Percentiles rank a stretch among this genome's conserved stretches.
Evolutionary conservation across 2,888 invertebrate genomes (phyloP).

Genomic region (Nomada goodeniana): DNA sequence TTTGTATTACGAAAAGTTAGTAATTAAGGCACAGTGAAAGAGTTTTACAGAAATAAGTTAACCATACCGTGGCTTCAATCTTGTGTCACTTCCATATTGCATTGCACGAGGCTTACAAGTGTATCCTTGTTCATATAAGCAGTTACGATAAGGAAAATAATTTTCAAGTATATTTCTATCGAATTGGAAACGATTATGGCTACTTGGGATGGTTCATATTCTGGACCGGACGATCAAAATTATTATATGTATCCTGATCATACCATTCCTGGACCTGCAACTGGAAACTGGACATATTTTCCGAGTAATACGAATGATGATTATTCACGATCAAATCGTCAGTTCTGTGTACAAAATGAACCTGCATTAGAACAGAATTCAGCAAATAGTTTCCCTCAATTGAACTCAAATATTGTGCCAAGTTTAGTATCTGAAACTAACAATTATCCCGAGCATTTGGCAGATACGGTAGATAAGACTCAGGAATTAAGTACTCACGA

Average conservation of each 20-base stretch:
- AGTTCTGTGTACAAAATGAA: conserved; percentile 50
- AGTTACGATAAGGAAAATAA: conserved; percentile 3
- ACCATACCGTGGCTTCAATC: conserved; percentile 32
- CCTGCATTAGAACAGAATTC: conserved; percentile 49
- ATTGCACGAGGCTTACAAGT: neutral
- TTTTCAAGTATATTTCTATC: neutral
- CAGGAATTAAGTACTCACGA: neutral
- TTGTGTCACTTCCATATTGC: neutral
- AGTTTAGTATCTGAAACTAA: conserved; percentile 35
- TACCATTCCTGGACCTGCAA: conserved; percentile 41
- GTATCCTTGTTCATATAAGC: neutral
- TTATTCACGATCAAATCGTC: conserved; percentile 25
- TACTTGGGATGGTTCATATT: conserved; percentile 82
- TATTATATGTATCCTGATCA: conserved; percentile 73
- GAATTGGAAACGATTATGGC: conserved; percentile 73
- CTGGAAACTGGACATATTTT: conserved; percentile 54
- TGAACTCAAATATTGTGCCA: conserved; percentile 9
- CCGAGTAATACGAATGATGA: conserved; percentile 30
- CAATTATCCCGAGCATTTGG: conserved; percentile 36
- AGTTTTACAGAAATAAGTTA: conserved; percentile 17
- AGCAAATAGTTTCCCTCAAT: conserved; percentile 38
- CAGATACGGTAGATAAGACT: neutral
- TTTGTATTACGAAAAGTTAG: neutral
- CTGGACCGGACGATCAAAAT: conserved; percentile 77
- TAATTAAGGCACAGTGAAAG: neutral